Evolutionary conservation across 2,888 invertebrate genomes (phyloP).

Genomic region (Vesta saturnalis): DNA sequence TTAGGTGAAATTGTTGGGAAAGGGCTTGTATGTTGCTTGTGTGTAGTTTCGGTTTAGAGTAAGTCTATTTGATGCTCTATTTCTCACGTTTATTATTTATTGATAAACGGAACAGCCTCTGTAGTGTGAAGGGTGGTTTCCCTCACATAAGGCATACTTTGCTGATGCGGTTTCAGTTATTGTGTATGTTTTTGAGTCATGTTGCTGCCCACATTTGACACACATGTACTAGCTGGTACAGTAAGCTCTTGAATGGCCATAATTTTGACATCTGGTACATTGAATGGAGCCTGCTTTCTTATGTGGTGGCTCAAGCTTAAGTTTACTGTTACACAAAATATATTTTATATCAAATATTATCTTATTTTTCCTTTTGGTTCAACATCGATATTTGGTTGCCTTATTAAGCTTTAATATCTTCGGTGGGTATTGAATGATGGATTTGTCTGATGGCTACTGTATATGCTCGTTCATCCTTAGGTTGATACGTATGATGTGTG

Average conservation of each 20-base stretch:
- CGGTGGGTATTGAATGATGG: background rate
- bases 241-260: no score
- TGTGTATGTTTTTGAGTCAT: background rate
- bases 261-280: background rate
- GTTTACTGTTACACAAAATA: no score
- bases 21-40: background rate
- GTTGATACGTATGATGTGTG: no score
- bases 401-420: slow-evolving; percentile 19
- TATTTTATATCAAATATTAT: background rate
- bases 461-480: no score
- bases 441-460: slow-evolving; percentile 25
- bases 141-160: slow-evolving; percentile 2
- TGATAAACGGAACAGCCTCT: slow-evolving; percentile 1
- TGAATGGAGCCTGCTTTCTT: background rate
- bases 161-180: background rate
- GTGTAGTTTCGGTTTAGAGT: no score
- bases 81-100: background rate
- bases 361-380: slow-evolving; percentile 19
- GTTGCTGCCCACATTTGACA: background rate
- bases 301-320: no score
- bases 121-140: background rate
- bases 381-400: slow-evolving; percentile 30
- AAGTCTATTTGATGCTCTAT: background rate
- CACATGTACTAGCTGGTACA: background rate
- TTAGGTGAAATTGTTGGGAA: background rate